Evolutionary conservation across 2,888 invertebrate species (phyloP).

Genomic region (Diogma glabrata): DNA sequence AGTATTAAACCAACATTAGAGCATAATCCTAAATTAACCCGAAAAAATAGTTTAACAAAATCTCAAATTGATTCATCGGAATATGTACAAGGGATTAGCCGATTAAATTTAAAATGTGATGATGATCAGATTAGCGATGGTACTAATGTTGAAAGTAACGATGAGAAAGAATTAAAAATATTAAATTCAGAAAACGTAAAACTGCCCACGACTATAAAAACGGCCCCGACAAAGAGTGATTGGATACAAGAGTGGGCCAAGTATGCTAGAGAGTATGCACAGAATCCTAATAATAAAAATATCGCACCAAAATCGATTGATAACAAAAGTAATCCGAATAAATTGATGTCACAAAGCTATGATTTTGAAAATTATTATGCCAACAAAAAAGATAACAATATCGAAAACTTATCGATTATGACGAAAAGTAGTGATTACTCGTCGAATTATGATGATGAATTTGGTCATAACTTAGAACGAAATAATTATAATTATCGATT

Average conservation of each 20-base stretch:
- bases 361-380: constrained; percentile 25
- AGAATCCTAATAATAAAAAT: constrained; percentile 8
- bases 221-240: constrained; percentile 35
- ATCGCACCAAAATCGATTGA: constrained; percentile 15
- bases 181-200: constrained; percentile 6
- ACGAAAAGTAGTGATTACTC: constrained; percentile 8
- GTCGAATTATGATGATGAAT: constrained; percentile 11
- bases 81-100: constrained; percentile 42
- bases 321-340: constrained; percentile 16
- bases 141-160: not conserved
- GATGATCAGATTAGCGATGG: not conserved
- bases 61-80: constrained; percentile 57
- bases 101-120: constrained; percentile 3
- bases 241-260: constrained; percentile 57
- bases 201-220: constrained; percentile 20
- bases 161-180: constrained; percentile 7
- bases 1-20: constrained; percentile 42
- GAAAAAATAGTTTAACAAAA: constrained; percentile 51
- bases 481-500: constrained; percentile 11
- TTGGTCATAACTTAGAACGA: constrained; percentile 15
- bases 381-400: constrained; percentile 4
- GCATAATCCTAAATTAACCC: constrained; percentile 30
- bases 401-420: constrained; percentile 12
- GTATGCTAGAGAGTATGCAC: constrained; percentile 36
- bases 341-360: constrained; percentile 34